phyloP scores from a whole-genome alignment of 92 coral and sea anemone genomes.

The Meandrina meandrites region DNA sequence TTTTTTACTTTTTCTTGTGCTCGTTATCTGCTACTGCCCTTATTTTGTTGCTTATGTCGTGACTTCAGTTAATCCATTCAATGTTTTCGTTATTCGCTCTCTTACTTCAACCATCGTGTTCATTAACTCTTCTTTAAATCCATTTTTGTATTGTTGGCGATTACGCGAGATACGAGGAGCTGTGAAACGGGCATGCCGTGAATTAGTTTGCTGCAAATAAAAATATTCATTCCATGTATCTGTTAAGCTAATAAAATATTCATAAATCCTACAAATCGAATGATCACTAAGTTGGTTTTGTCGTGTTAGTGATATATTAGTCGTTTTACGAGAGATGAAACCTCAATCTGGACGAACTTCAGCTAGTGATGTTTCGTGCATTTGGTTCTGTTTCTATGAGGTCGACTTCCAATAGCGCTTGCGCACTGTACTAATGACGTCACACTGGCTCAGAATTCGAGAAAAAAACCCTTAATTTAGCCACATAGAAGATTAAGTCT shows the following conservation, averaged over 20 bases:
- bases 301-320: no score
- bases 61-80: background rate
- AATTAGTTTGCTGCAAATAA: background rate
- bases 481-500: no score
- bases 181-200: background rate
- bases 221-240: background rate
- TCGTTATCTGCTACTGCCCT: background rate
- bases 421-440: no score
- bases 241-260: background rate
- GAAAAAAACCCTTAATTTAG: no score
- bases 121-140: constrained; percentile 1
- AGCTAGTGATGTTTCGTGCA: no score
- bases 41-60: background rate
- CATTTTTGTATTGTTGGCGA: constrained; percentile 19
- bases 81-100: background rate
- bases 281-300: no score
- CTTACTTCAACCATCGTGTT: constrained; percentile 10
- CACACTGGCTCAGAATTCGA: no score
- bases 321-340: no score
- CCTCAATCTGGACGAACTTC: no score
- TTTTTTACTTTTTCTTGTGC: constrained; percentile 4
- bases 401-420: no score
- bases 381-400: no score
- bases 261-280: no score
- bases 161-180: background rate